Base-by-base conservation (phyloP, 2,113 vertebrate species). In the Sapayoa aenigma region DNA sequence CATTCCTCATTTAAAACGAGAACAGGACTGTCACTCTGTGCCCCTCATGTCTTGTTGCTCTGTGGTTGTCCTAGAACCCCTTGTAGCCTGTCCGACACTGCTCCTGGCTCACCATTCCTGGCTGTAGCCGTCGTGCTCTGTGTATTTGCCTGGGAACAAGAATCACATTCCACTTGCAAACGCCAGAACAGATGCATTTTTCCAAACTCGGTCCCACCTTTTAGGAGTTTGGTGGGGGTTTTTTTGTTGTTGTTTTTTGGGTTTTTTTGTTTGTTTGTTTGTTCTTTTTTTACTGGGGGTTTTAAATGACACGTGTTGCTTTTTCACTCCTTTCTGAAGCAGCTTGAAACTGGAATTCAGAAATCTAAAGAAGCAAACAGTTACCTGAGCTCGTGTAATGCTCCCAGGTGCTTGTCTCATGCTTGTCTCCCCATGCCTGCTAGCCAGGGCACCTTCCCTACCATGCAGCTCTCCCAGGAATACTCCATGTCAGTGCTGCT, bases 131-230 rank as follows among this genome's bases (percentile, higher is more conserved):
- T 84, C 46, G 67, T 83, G 96, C 97, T 74, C 87, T 89, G 53
- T 87, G 74, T 95, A 59, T 56, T 80, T 76, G 90, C 88, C 94
- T 47, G 59, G 24, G 55, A 96, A 71, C 83, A 84, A 94, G 93
- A 94, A 89, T 97, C 93, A 95, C 94, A 97, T 91, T 96, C 94
- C 95, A 91, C 92, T 96, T 63, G 91, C 96, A 95, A 93, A 93
- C 89, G 68, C 90, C 95, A 96, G 90, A 97, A 79, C 94, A 77
- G 94, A 73, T 89, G 92, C 91, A 89, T 92, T 95, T 92, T 91
- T 85, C 86, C 82, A 87, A 85, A 81, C 85, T 39, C 8, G 7
- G 49, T 65, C 89, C 67, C 79, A 53, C 91, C 79, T 89, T 95
- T 90, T 87, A 78, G 58, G 56, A 4, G 58, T 86, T 58, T 46